Evolutionary conservation across 2,888 invertebrate genomes (phyloP), one percentile per base, ranked within the genome.

Genomic region (Sipha maydis): DNA sequence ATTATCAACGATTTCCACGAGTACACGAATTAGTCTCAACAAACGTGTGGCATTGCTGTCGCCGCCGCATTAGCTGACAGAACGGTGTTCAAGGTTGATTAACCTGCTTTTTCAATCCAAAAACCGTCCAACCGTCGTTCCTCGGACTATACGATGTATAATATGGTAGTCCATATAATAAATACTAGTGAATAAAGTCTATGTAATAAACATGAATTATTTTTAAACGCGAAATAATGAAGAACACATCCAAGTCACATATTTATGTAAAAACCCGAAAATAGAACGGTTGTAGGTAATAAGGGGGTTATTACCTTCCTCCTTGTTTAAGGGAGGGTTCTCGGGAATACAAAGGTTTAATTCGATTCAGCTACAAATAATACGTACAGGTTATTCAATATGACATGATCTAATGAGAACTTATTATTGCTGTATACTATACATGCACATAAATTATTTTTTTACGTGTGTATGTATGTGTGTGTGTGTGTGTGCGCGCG

Each of bases 91-190:
- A n/a, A 25, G 25, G 75, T 78, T 69, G 69, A 4, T 69, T 86
- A 88, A 88, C 75, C 82, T 82, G 88, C 48, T 82, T 82, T 82
- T 88, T 82, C 75, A 31, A 48, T 61, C 80, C n/a, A 11, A 86
- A 86, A 85, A 69, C 48, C 67, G n/a, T 31, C 31, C 48, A 31
- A 48, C 67, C 8, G 14, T 19, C 41, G 61, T 76, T 56, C 17
- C 17, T 73, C 71, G 3, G 28, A 17, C 14, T 11, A 28, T 28
- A 31, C 28, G 67, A 11, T 67, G n/a, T 67, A 7, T 67, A 67
- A 9, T 48, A 14, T 14, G 14, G 14, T 48, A 4, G 19, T 34
- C 31, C 14, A 31, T 21, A 21, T 73, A 19, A 34, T 73, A 71
- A 31, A 31, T 71, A 71, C 17, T 34, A 19, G 34, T 34, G 28